Evolutionary conservation across 2,113 vertebrate genomes (phyloP), one percentile per base, ranked within the genome.

Genomic region (Neogale vison): DNA sequence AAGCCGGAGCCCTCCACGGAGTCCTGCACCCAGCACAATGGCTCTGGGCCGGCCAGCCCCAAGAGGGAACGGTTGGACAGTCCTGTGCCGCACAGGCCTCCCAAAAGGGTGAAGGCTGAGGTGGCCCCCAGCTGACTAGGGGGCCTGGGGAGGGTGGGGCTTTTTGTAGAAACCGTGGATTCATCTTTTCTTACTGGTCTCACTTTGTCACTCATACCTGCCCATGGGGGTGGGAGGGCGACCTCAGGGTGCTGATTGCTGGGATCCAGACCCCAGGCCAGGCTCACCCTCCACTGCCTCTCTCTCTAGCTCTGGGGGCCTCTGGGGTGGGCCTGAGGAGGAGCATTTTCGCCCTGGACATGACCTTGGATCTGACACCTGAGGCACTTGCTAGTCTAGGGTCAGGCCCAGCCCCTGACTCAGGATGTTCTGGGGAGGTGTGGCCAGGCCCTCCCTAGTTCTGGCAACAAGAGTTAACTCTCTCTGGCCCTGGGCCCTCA

Each of bases 91-190:
- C 0, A 6, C 23, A 0, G 13, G 42, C 67, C 90, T 0, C 92
- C 96, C 63, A 99, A 99, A 91, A 99, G 98, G 87, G 45, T 98
- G 95, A 99, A 99, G 95, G 95, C 97, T 0, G 98, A 99, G 77
- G 95, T 83, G 24, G 92, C 24, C 74, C 98, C 98, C 98, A 97
- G 98, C 97, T 98, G 98, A 98, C 96, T 87, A 31, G 59, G 20
- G 89, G 20, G 3, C 34, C 4, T 0, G 34, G 84, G 90, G 91
- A 6, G 63, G 88, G 84, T 0, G 8, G 95, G 85, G 21, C 15
- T 31, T 82, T 86, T 65, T 74, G 57, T 47, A 96, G 50, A 69
- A 90, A 85, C 42, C 12, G 0, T 4, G 47, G 55, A 20, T 42
- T 52, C 55, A 34, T 80, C 31, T 67, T 74, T 94, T 76, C 77